These are phyloP conservation scores for Eilema caniola DNA, from an alignment of 2,888 invertebrate species.

Conservation along the genomic window DNA sequence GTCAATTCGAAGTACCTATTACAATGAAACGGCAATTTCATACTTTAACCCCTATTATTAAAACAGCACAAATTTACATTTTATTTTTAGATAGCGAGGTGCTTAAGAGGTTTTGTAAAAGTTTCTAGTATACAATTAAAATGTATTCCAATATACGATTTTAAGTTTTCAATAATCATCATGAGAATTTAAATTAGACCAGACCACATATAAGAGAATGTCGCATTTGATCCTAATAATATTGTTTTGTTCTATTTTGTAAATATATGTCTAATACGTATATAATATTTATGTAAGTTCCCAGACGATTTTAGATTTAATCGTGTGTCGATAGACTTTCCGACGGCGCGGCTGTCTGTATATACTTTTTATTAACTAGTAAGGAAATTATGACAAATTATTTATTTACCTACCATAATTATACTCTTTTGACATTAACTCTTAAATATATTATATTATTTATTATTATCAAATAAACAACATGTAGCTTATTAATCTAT, in stretches of 20 bases:
- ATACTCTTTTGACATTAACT: slow-evolving; percentile 30
- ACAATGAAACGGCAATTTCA: slow-evolving; percentile 3
- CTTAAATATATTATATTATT: slow-evolving; percentile 32
- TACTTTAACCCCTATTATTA: too few relatives aligned
- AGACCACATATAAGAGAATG: too few relatives aligned
- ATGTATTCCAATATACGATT: too few relatives aligned
- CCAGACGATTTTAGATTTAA: not conserved
- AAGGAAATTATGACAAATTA: slow-evolving; percentile 15
- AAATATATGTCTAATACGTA: too few relatives aligned
- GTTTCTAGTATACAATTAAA: too few relatives aligned
- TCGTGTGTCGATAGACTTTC: not conserved
- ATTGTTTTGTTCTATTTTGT: too few relatives aligned
- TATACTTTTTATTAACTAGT: not conserved
- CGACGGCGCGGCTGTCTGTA: not conserved
- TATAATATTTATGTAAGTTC: too few relatives aligned
- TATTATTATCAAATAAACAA: slow-evolving; percentile 39
- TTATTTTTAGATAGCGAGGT: not conserved
- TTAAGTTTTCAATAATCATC: too few relatives aligned
- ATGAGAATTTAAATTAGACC: too few relatives aligned
- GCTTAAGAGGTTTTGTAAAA: too few relatives aligned
- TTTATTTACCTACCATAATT: slow-evolving; percentile 32
- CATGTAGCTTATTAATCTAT: not conserved
- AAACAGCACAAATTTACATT: not conserved
- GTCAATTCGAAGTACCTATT: too few relatives aligned
- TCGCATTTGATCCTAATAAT: too few relatives aligned